Base-by-base conservation (phyloP, 2,797 vertebrate species). In the Enteromius viviparus region DNA sequence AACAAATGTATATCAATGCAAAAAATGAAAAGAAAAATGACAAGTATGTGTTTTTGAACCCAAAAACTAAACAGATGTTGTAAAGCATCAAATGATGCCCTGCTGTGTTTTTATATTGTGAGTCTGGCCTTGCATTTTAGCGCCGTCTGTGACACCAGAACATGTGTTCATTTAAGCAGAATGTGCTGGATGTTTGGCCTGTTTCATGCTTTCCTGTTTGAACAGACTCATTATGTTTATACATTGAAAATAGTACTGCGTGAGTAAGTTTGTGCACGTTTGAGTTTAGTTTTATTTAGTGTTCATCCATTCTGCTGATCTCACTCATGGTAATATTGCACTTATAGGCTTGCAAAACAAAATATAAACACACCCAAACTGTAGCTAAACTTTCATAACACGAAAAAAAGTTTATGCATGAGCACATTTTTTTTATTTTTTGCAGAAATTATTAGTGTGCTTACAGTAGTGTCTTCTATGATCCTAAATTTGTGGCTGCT, bases 41-140 rank as follows among this genome's bases (percentile, higher is more conserved):
- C 60, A 19, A 76, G 80, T 80, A 66, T 78, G 84, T 82, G n/a
- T 74, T 80, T 51, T 74, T 82, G 68, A 60, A 72, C 29, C 49
- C 71, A 71, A 71, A 62, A 84, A 55, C 82, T 37, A 81, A 86
- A 69, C 85, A 62, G 55, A 78, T 80, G 79, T 87, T 76, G 66
- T 34, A 66, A 58, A 37, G 64, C 53, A 47, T 34, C 62, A 74
- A 83, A 78, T 72, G 40, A 83, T 17, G 53, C 21, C 75, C 42
- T 78, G 84, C 74, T 85, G 84, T 69, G 80, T 21, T 68, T 65
- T 66, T 76, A 65, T 66, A n/a, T 42, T 76, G 40, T 71, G 9
- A 49, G 42, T 75, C 60, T 65, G 40, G 42, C 70, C 29, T 49
- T 65, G 70, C 58, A 75, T 85, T 78, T 82, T 85, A 72, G 32